Evolutionary conservation across 2,797 vertebrate species (phyloP).

Genomic region (Micropoecilia bifurca): DNA sequence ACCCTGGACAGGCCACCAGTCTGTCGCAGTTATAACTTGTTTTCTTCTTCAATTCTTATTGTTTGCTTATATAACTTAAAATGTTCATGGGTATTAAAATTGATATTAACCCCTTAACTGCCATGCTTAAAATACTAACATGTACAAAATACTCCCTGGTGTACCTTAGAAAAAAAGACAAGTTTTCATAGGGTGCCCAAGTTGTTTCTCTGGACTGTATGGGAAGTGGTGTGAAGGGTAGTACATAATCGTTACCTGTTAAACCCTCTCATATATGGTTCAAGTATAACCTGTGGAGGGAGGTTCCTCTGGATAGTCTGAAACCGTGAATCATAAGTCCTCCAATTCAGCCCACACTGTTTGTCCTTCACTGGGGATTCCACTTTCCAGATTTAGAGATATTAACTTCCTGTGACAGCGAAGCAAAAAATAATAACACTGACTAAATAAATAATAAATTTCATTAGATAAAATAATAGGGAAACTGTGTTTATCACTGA

Average conservation of each 20-base stretch:
- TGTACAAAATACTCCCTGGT: neutral
- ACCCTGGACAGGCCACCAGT: too few relatives aligned
- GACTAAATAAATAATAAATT: conserved; percentile 3
- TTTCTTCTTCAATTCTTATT: neutral
- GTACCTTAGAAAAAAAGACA: neutral
- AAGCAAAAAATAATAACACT: conserved; percentile 7
- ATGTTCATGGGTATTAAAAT: neutral
- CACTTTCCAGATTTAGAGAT: conserved; percentile 42
- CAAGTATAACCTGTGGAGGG: conserved; percentile 12
- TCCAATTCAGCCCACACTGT: conserved; percentile 45
- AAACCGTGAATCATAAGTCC: conserved; percentile 63
- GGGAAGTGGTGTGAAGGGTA: neutral
- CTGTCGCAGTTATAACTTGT: neutral
- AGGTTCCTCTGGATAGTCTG: conserved; percentile 29
- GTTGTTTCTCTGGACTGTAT: neutral
- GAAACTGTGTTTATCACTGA: neutral
- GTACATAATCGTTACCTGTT: neutral
- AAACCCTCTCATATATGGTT: neutral
- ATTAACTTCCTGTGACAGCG: conserved; percentile 30
- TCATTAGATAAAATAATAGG: neutral
- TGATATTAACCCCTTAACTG: neutral
- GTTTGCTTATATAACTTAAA: neutral
- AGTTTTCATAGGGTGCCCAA: neutral
- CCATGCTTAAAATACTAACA: neutral
- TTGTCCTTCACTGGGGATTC: conserved; percentile 37